phyloP scores from a whole-genome alignment of 2,797 vertebrate genomes.

The Pelochelys cantorii region DNA sequence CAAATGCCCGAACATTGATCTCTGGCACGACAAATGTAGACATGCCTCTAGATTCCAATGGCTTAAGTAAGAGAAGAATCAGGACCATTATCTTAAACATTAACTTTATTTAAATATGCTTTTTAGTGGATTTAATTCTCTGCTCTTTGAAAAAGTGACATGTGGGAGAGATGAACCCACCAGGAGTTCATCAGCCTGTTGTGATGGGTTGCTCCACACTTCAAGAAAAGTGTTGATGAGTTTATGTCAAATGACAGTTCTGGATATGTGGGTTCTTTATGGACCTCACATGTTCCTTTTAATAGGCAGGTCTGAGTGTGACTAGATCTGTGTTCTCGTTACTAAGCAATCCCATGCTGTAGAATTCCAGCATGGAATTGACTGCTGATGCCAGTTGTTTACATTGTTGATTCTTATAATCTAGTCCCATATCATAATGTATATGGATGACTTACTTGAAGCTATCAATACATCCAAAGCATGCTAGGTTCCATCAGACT shows the following conservation, averaged over 20 bases:
- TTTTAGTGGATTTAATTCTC: not conserved
- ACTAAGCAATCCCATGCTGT: fast-evolving
- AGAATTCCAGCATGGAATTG: not conserved
- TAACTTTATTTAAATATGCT: not conserved
- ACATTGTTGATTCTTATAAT: not conserved
- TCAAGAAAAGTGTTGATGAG: not conserved
- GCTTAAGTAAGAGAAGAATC: not conserved
- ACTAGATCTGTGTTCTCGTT: not conserved
- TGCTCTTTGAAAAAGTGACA: not conserved
- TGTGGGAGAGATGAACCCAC: not conserved
- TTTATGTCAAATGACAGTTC: not conserved
- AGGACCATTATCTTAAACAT: not conserved
- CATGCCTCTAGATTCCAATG: not conserved
- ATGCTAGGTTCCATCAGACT: fast-evolving
- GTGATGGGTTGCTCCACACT: not conserved
- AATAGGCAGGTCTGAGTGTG: not conserved
- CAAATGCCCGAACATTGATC: too few relatives aligned
- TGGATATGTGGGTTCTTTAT: fast-evolving
- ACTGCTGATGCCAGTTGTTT: not conserved
- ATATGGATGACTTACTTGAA: not conserved
- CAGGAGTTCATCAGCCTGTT: not conserved
- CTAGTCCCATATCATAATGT: not conserved
- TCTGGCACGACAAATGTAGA: too few relatives aligned
- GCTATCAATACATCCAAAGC: fast-evolving
- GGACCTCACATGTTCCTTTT: not conserved